phyloP scores from a whole-genome alignment of 2,797 vertebrate species.

The Cyprinodon diabolis region DNA sequence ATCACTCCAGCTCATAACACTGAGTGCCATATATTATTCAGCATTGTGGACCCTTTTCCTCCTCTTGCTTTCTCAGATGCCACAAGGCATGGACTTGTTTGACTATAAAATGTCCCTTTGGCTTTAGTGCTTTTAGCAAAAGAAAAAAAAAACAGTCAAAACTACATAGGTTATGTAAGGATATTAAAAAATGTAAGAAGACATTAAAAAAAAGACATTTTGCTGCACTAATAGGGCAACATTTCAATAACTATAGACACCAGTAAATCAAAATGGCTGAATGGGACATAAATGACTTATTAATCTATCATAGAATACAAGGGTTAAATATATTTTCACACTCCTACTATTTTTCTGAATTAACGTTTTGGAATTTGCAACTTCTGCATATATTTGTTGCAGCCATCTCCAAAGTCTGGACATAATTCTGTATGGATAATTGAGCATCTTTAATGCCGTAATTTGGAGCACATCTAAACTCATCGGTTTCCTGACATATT shows the following conservation, averaged over 20 bases:
- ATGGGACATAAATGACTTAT: too few species aligned
- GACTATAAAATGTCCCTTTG: conserved; percentile 36
- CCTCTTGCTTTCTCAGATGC: conserved; percentile 44
- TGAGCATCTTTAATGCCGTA: too few species aligned
- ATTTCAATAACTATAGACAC: conserved; percentile 52
- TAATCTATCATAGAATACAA: too few species aligned
- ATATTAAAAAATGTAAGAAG: conserved; percentile 30
- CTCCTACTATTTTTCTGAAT: too few species aligned
- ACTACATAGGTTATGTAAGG: conserved; percentile 30
- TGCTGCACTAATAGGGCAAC: conserved; percentile 50
- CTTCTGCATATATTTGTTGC: too few species aligned
- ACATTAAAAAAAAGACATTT: conserved; percentile 34
- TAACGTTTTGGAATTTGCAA: too few species aligned
- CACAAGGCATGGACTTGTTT: conserved; percentile 49
- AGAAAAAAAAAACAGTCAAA: conserved; percentile 28
- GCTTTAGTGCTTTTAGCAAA: conserved; percentile 23
- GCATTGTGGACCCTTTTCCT: conserved; percentile 29
- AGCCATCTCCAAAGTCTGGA: too few species aligned
- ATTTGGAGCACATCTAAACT: too few species aligned
- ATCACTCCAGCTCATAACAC: neutral
- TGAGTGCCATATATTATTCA: conserved; percentile 59
- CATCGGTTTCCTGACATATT: too few species aligned
- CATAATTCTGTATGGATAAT: too few species aligned
- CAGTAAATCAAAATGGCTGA: conserved; percentile 15
- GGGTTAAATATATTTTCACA: too few species aligned